Conservation (phyloP, 2,888 invertebrate genomes). For the Dasysyrphus albostriatus region DNA sequence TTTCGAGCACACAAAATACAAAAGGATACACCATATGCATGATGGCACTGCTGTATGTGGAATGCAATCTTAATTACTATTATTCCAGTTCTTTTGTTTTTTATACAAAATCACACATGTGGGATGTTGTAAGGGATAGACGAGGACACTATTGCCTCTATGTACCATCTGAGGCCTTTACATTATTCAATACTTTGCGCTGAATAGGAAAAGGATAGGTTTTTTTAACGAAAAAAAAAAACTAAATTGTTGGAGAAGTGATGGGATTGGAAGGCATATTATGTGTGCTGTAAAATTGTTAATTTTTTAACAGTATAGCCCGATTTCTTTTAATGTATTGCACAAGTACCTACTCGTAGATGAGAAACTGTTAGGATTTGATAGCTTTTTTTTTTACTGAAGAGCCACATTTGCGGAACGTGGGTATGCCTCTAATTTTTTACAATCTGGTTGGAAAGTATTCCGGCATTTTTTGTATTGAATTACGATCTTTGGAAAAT, state of each 20-base stretch:
- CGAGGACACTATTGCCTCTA: conserved; percentile 36
- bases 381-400: conserved; percentile 18
- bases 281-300: conserved; percentile 51
- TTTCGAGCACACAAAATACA: conserved; percentile 27
- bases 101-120: conserved; percentile 54
- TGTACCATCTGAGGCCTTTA: conserved; percentile 34
- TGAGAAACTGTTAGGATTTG: conserved; percentile 28
- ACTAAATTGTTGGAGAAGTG: neutral
- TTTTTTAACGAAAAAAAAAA: conserved; percentile 13
- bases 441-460: conserved; percentile 16
- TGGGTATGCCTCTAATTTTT: neutral
- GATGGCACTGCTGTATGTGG: conserved; percentile 48
- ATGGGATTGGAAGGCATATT: conserved; percentile 30
- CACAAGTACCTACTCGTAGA: neutral
- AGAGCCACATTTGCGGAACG: neutral
- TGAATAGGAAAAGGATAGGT: conserved; percentile 21
- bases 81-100: conserved; percentile 63
- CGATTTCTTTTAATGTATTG: conserved; percentile 4
- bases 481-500: neutral
- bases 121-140: conserved; percentile 43
- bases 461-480: neutral
- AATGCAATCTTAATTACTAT: conserved; percentile 74
- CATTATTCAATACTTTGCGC: conserved; percentile 58
- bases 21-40: conserved; percentile 38
- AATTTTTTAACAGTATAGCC: conserved; percentile 43